Evolutionary conservation across 2,888 invertebrate genomes (phyloP), one percentile per base, ranked within the genome.

Genomic region (Crioceris asparagi): DNA sequence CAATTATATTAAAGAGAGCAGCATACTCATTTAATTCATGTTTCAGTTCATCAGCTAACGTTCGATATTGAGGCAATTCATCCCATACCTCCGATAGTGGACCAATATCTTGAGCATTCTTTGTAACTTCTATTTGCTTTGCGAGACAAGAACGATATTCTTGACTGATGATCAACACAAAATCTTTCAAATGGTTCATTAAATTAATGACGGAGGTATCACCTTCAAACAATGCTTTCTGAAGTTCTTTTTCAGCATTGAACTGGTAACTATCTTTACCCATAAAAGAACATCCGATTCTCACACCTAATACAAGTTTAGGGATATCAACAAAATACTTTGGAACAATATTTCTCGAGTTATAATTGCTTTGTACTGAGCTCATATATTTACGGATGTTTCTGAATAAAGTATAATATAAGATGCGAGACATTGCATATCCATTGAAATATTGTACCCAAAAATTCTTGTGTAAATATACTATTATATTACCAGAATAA

Each of bases 111-210:
- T 50, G 49, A n/a, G 58, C 57, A 27, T 38, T 41, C 33, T 52
- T 37, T 4, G 57, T 57, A 23, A 64, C 48, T 38, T 59, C 57
- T 10, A 64, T 64, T 53, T 64, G 64, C 38, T 55, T 54, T n/a
- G 45, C 41, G 8, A 63, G 41, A 41, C 57, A 60, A 12, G 48
- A 44, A 32, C 60, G 53, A 42, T 64, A 64, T 41, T 61, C 58
- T 29, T 53, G 46, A 36, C 60, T 57, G 4, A 56, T 52, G 32
- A 56, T 52, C 3, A 51, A 40, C 3, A 64, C 52, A 19, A 56
- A 50, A 8, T 55, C 50, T 41, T 54, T 50, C 10, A 64, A 45
- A n/a, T 56, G 51, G 4, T 52, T 40, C 52, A 64, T 58, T 11
- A 64, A 43, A 36, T 58, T 50, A 4, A 54, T 35, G 17, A 63